Evolutionary conservation across 2,888 invertebrate species (phyloP).

Genomic region (Hirtodrosophila cameraria): DNA sequence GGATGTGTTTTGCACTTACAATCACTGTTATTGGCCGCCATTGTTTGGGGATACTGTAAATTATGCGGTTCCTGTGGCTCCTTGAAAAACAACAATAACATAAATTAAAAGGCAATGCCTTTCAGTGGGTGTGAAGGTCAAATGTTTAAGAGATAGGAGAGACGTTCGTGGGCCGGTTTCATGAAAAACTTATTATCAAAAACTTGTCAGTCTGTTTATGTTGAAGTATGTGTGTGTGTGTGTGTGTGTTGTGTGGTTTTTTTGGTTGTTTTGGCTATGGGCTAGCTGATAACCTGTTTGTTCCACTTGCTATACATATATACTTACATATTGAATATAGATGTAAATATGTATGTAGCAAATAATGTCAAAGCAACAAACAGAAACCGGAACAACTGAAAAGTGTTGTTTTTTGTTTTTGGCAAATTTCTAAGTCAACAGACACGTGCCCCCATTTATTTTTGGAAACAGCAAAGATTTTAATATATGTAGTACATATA

Average conservation of each 20-base stretch:
- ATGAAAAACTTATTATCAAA: conserved; percentile 59
- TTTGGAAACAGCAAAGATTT: conserved; percentile 46
- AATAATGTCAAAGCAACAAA: conserved; percentile 2
- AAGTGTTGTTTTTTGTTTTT: conserved; percentile 11
- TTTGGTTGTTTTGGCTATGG: conserved; percentile 38
- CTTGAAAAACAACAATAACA: conserved; percentile 50
- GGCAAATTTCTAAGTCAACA: conserved; percentile 12
- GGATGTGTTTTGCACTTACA: conserved; percentile 58
- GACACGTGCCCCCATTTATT: conserved; percentile 66
- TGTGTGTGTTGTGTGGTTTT: conserved; percentile 22
- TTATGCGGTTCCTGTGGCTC: conserved; percentile 67
- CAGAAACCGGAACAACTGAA: conserved; percentile 40
- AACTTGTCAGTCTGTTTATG: conserved; percentile 38
- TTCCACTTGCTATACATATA: conserved; percentile 14
- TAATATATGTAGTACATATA: conserved; percentile 7
- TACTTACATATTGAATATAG: background rate
- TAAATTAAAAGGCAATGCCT: conserved; percentile 24
- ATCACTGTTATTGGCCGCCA: conserved; percentile 69
- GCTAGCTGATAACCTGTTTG: conserved; percentile 67
- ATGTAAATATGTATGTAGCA: conserved; percentile 5
- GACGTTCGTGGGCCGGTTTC: conserved; percentile 24
- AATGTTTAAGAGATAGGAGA: conserved; percentile 15
- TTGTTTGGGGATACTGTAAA: conserved; percentile 40
- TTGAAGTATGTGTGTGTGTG: conserved; percentile 6
- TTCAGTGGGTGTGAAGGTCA: conserved; percentile 51